Base-by-base conservation (phyloP, 1,140 invertebrate genomes). In the Bombyx mandarina region DNA sequence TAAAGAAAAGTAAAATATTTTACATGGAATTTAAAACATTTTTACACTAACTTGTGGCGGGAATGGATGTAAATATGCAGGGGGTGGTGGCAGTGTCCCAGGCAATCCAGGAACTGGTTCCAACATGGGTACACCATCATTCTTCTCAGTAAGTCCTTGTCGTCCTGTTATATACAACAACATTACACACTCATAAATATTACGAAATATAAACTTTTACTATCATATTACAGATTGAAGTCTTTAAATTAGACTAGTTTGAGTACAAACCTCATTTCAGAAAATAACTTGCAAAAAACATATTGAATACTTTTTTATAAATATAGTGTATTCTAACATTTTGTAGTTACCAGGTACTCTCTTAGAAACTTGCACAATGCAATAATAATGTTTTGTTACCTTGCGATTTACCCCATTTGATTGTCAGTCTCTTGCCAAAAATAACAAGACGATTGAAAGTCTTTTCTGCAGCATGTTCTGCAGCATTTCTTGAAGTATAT, bases 391-490 rank as follows among this genome's bases (percentile, higher is more conserved):
- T 56, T 54, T 42, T 55, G 57, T 63, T 71, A 86, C 87, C 96
- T 86, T 97, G 96, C 2, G 95, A 96, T 72, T 95, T 92, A 1
- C 98, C 98, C 98, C 98, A 99, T 77, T 99, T 98, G 45, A 99
- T 98, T 7, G 96, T 97, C 0, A 99, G 89, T 57, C 97, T 90
- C 53, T 95, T 90, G 0, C 96, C 96, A 22, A 94, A 92, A 18
- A 98, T 89, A 43, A 97, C 96, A 12, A 99, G 84, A 79, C 99
- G 98, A 71, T 99, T 99, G 75, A 99, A 99, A 0, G 97, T 97
- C 69, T 96, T 95, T 74, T 99, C 98, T 3, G 97, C 97, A 8
- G 98, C 98, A 60, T 93, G 84, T 86, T 99, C 98, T 0, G 98
- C 96, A 1, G 97, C 93, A 52, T 90, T 88, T 60, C 99, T 89